phyloP scores from a whole-genome alignment of 2,113 vertebrate species.

The Nothocercus julius region DNA sequence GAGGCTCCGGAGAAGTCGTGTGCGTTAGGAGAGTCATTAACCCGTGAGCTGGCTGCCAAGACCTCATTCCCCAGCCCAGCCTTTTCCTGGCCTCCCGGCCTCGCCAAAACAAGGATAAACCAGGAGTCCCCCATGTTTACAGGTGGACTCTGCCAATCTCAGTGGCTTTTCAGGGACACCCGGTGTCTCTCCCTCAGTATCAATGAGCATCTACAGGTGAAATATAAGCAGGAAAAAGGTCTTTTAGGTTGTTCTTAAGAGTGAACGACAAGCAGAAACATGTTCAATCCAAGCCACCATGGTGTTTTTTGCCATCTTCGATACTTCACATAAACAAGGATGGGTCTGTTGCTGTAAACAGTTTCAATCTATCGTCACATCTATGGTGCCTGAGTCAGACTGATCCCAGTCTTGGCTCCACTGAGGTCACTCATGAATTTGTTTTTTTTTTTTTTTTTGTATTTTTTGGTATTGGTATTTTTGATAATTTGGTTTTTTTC shows the following conservation, averaged over 20 bases:
- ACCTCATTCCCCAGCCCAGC: not conserved
- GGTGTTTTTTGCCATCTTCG: not conserved
- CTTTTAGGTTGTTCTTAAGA: not conserved
- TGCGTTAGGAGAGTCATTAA: not conserved
- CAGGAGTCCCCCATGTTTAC: not conserved
- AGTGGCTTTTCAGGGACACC: not conserved
- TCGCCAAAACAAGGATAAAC: not conserved
- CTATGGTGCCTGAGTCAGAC: rapidly evolving
- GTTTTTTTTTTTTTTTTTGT: too few relatives aligned
- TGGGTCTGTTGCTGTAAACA: rapidly evolving
- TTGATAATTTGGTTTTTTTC: too few relatives aligned
- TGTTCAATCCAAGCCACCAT: not conserved
- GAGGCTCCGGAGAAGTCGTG: not conserved
- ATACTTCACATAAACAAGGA: not conserved
- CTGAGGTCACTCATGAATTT: rapidly evolving
- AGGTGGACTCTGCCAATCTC: not conserved
- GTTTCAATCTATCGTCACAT: not conserved
- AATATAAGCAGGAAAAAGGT: not conserved
- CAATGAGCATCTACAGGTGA: not conserved
- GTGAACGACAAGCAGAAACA: not conserved
- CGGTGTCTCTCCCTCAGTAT: not conserved
- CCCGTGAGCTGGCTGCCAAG: not conserved
- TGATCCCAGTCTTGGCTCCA: rapidly evolving
- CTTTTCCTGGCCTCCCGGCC: not conserved
- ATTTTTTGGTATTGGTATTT: too few relatives aligned